Evolutionary conservation across 2,888 invertebrate genomes (phyloP), one percentile per base, ranked within the genome.

Genomic region (Laspeyria flexula): DNA sequence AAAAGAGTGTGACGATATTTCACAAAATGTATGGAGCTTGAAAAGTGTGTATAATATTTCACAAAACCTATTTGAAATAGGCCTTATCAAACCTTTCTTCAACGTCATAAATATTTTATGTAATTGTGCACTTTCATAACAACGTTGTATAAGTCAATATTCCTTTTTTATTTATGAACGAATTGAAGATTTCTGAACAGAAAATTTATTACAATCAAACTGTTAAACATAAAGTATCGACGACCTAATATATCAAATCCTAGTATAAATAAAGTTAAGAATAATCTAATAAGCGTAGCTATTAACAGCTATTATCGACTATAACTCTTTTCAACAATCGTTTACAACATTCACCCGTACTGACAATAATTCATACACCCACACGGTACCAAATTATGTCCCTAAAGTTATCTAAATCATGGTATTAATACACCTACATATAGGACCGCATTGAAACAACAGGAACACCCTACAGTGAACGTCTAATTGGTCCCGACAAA

Each of bases 401-500:
- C 53, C 46, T 29, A 44, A 23, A 45, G 54, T 47, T 56, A 60
- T 47, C 49, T 60, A 58, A 64, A 71, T 63, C 55, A 71, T 58
- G 25, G 57, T 49, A 60, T 68, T 49, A 59, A 21, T 44, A 51
- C 43, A 50, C 35, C 41, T 44, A 51, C 30, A 30, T 51, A 41
- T 38, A 43, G 15, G 23, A 33, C 37, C 3, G 15, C 33, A 25
- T 40, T 31, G 31, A 70, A 68, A 68, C 68, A 70, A 65, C 60
- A 49, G 60, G 49, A 62, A 59, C 55, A 31, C 56, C 66, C 66
- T 43, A 56, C 66, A 57, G 71, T 39, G 71, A 45, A 37, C 23
- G 48, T 59, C 68, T 69, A 71, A 71, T 71, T 71, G 71, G 71
- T 61, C 37, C 49, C 43, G 34, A 12, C 5, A 31, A 42, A 51